These are phyloP conservation scores for Nomada fabriciana DNA, from an alignment of 2,888 invertebrate genomes.

Conservation along the genomic window DNA sequence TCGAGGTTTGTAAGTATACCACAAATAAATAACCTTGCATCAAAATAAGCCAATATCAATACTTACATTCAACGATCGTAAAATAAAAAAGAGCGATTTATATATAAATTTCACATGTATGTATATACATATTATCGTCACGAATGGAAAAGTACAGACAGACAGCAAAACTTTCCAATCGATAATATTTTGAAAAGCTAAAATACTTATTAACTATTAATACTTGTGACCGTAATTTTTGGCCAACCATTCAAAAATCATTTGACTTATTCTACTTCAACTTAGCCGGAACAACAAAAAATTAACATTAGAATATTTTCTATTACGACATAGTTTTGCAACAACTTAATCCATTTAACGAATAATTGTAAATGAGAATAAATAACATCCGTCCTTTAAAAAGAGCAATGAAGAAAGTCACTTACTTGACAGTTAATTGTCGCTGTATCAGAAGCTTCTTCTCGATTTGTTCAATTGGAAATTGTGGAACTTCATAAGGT, in stretches of 20 bases:
- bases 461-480: slow-evolving; percentile 98
- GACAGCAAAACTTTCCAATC: not conserved
- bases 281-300: not conserved
- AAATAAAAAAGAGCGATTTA: no score
- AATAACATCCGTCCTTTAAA: not conserved
- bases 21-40: no score
- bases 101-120: not conserved
- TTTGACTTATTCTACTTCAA: no score
- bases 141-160: slow-evolving; percentile 1
- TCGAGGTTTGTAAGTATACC: no score
- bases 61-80: no score
- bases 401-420: slow-evolving; percentile 66
- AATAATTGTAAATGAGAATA: no score
- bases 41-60: no score
- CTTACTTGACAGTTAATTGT: slow-evolving; percentile 95
- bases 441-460: slow-evolving; percentile 95
- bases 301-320: not conserved
- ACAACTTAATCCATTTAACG: not conserved
- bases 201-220: no score
- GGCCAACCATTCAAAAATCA: no score
- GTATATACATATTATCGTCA: not conserved
- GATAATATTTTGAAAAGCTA: not conserved
- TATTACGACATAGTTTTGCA: not conserved
- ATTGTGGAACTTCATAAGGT: slow-evolving; percentile 98
- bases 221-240: no score